Base-by-base conservation (phyloP, 2,888 invertebrate species). In the Drosophila buzzatii region DNA sequence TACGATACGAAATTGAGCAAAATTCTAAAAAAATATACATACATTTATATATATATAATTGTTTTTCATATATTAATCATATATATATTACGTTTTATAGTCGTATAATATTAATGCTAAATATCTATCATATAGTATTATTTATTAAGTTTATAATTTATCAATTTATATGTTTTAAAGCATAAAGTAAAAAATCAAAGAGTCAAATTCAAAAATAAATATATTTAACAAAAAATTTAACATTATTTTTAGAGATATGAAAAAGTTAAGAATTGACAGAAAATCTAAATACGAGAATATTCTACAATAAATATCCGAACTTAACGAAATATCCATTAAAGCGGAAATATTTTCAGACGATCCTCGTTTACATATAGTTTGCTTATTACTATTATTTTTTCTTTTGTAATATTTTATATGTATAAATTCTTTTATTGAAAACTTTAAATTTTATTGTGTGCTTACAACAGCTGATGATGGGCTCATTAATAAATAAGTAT, bases 401-500 rank as follows among this genome's bases (percentile, higher is more conserved):
- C 7, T 16, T 4, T 47, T 9, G 3, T 3, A 5, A 9, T 47
- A 14, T 27, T 27, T 47, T 2, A 47, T 2, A 10, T 9, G 27
- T 47, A 27, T 49, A 52, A 37, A 52, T 14, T 27, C 1, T 16
- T 45, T 37, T 44, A 37, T 16, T 39, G 37, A 58, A 68, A 74
- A 80, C 44, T 18, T 9, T 70, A 63, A 63, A 59, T 63, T 76
- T 42, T 51, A 57, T 60, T 81, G 49, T 55, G 57, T 31, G 49
- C 49, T 55, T 63, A 52, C 35, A 60, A 23, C 47, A 52, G 60
- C 39, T 45, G 35, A 31, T 14, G 37, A 42, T 39, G 49, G 52
- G 51, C 58, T 44, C 52, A 66, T 51, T 62, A 68, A 71, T 79
- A 82, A 86, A 83, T 76, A 70, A 52, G 68, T 51, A 76, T 71